Evolutionary conservation across 1,140 invertebrate genomes (phyloP).

Genomic region (Drosophila littoralis): DNA sequence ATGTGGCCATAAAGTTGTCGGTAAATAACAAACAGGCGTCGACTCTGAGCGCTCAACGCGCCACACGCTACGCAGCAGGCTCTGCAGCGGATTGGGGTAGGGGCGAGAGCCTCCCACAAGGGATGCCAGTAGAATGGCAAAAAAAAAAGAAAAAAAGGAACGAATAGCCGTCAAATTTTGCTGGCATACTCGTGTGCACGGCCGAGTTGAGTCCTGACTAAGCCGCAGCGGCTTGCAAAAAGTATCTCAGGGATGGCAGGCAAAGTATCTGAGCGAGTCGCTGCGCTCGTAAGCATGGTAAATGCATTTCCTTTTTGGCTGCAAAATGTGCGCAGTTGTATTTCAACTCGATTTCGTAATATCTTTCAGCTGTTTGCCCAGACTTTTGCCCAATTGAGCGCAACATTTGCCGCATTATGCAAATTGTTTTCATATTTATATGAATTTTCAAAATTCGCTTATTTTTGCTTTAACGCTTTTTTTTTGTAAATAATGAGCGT

Average conservation of each 20-base stretch:
- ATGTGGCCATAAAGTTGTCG: conserved; percentile 80
- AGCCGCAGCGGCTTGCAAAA: conserved; percentile 16
- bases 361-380: conserved; percentile 22
- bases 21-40: conserved; percentile 77
- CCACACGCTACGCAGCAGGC: neutral
- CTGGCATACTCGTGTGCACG: conserved; percentile 1
- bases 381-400: conserved; percentile 14
- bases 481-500: neutral
- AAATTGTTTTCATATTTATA: conserved; percentile 29
- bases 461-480: conserved; percentile 9
- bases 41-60: conserved; percentile 17
- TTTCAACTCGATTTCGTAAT: conserved; percentile 22
- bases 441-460: conserved; percentile 7
- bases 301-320: conserved; percentile 26
- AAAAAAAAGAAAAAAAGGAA: neutral
- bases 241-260: conserved; percentile 28
- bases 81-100: neutral
- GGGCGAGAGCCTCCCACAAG: conserved; percentile 9
- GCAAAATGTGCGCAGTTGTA: conserved; percentile 16
- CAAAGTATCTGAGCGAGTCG: conserved; percentile 1
- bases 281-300: conserved; percentile 8
- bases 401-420: conserved; percentile 30
- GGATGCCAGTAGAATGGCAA: conserved; percentile 12
- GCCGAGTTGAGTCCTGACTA: neutral
- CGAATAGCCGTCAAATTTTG: conserved; percentile 30